Conservation (phyloP, 2,797 vertebrate genomes). For the Carcharodon carcharias region DNA sequence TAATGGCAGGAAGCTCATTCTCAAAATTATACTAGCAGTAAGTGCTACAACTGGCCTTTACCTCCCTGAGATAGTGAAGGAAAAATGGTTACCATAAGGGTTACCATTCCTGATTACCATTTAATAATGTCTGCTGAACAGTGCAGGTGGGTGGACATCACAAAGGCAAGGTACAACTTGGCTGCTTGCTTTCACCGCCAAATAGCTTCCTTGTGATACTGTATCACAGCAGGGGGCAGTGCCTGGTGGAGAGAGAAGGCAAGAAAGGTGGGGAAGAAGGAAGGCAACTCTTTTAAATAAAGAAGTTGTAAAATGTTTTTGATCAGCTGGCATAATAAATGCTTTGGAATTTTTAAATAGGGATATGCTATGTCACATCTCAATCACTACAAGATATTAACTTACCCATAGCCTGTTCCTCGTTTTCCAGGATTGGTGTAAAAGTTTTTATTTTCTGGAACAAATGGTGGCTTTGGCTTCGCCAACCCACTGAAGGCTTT, state of each 20-base stretch:
- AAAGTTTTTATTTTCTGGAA: conserved; percentile 70
- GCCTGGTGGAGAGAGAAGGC: neutral
- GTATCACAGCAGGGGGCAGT: neutral
- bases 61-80: neutral
- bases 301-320: neutral
- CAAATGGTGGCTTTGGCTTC: conserved; percentile 51
- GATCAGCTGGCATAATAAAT: neutral
- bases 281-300: neutral
- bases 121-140: neutral
- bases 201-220: neutral
- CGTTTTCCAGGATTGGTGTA: conserved; percentile 74
- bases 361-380: neutral
- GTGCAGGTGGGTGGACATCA: neutral
- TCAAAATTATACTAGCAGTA: neutral
- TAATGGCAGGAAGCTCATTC: neutral
- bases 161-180: conserved; percentile 40
- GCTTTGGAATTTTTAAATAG: neutral
- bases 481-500: conserved; percentile 63
- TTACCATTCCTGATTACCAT: neutral
- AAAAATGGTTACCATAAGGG: neutral
- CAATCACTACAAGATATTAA: neutral
- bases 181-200: neutral
- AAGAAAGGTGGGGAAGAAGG: neutral
- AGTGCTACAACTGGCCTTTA: neutral
- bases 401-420: conserved; percentile 79